Base-by-base conservation (phyloP, 2,888 invertebrate genomes). In the Nomada flava region DNA sequence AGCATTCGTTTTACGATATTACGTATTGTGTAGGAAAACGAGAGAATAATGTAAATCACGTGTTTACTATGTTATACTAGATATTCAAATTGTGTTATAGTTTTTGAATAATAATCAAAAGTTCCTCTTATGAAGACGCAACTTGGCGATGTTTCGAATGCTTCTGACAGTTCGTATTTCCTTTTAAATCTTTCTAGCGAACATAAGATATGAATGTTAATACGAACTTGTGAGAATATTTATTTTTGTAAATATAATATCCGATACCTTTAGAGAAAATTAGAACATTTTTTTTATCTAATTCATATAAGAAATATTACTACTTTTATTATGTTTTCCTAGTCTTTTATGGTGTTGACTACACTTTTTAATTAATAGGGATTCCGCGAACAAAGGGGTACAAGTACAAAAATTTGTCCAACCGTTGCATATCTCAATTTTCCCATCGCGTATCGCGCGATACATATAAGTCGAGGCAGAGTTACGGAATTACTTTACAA, bases 41-140 rank as follows among this genome's bases (percentile, higher is more conserved):
- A 62, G 55, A 15, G 10, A 36, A 68, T 65, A 59, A 44, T 9
- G 47, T 52, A 52, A 69, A 70, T 60, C 29, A 20, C 60, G 60
- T 26, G 23, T 53, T 55, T 71, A 71, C 70, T 80, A 74, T 69
- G 50, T 74, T 73, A 73, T 42, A 50, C 65, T 67, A 79, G 62
- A 63, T 42, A 57, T 44, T 76, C 52, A 2, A 64, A 55, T 52
- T 52, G 65, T 26, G 26, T 55, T 63, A 79, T 70, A 44, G 63
- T 76, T 81, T 76, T 42, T 72, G 57, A 26, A 29, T 70, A 47
- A 67, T 26, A 47, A 67, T 26, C 62, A 68, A 20, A 76, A 76
- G 81, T 82, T 81, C 81, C 81, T 82, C 68, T 67, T 52, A 59
- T 4, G 26, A 68, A 47, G 47, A 59, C 63, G 59, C 44, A 20